Evolutionary conservation across 2,888 invertebrate species (phyloP), one percentile per base, ranked within the genome.

Genomic region (Serrognathus titanus): DNA sequence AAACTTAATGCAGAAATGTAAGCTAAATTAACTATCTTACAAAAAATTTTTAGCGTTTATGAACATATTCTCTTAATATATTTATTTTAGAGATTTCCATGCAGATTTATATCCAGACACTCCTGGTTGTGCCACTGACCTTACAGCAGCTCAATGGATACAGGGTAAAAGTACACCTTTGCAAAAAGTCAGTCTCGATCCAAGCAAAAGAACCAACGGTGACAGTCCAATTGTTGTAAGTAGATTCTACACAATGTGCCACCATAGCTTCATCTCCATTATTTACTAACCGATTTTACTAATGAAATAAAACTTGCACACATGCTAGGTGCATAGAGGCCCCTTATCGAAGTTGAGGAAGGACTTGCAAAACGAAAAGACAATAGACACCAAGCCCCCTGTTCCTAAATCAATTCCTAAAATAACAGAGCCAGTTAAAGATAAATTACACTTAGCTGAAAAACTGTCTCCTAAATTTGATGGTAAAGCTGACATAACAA

Each of bases 41-140:
- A 16, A 2, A 16, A 16, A 16, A 16, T 16, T 2, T 16, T 16
- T 2, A 3, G 16, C 16, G 2, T 16, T 16, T 16, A 16, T 16
- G 16, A 2, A 16, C 16, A 16, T 16, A 16, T 16, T 16, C 16
- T 16, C 8, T 31, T 31, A 31, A 31, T 3, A 7, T 31, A 31
- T 7, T 12, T 38, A 48, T 60, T 58, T 50, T 49, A 75, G 94
- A 69, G 96, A 97, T 67, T 97, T 94, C 75, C 97, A 97, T 78
- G 88, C 89, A 2, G 97, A 97, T 77, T 79, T 97, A 58, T 97
- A 92, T 80, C 97, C 97, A 0, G 94, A 94, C 56, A 97, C 97
- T 0, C 80, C 85, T 37, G 92, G 94, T 46, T 86, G 84, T 48
- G 84, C 88, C 62, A 90, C 95, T 3, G 88, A 90, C 66, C 81